Evolutionary conservation across 2,113 vertebrate genomes (phyloP).

Genomic region (Corythornis madagascariensis): DNA sequence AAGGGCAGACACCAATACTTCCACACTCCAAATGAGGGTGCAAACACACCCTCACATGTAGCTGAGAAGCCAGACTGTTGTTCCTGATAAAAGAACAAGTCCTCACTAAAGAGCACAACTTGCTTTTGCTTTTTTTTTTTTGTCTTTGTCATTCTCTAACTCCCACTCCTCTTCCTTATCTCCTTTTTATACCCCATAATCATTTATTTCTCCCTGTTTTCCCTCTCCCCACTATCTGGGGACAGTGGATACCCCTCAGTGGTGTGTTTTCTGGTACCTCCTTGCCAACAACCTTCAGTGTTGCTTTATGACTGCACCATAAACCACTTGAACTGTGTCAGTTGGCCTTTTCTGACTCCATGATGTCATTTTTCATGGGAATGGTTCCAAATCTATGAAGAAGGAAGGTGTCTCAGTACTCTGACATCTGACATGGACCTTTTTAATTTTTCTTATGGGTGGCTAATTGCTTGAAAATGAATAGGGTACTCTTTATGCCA

Average conservation of each 20-base stretch:
- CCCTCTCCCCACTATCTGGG: not conserved
- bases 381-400: not conserved
- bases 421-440: not conserved
- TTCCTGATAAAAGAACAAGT: not conserved
- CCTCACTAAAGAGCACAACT: not conserved
- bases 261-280: not conserved
- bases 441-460: not conserved
- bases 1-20: not conserved
- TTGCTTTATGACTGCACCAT: not conserved
- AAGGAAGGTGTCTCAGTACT: not conserved
- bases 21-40: not conserved
- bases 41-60: not conserved
- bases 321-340: not conserved
- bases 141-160: not conserved
- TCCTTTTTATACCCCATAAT: not conserved
- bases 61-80: not conserved
- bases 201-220: not conserved
- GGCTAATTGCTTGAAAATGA: conserved; percentile 13
- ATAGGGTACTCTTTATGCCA: not conserved
- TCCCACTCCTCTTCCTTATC: not conserved
- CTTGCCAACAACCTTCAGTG: not conserved
- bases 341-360: not conserved
- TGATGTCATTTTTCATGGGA: not conserved
- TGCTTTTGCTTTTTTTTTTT: not conserved
- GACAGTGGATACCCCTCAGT: not conserved